Evolutionary conservation across 2,888 invertebrate species (phyloP).

Genomic region (Macrophya alboannulata): DNA sequence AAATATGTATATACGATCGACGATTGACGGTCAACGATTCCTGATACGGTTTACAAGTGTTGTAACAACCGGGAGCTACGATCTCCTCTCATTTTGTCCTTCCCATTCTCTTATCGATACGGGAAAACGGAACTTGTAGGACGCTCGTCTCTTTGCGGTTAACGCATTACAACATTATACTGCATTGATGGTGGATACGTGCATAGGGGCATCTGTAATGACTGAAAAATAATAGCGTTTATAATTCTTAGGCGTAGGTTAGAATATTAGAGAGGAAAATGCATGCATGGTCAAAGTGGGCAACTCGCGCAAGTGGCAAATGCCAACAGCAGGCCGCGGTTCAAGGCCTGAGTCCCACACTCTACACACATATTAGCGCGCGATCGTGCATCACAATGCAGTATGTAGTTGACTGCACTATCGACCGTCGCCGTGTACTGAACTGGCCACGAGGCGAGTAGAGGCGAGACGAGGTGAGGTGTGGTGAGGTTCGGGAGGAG

Average conservation of each 20-base stretch:
- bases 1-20: neutral
- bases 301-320: constrained; percentile 65
- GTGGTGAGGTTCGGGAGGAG: neutral
- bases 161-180: neutral
- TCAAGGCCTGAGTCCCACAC: constrained; percentile 68
- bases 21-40: constrained; percentile 33
- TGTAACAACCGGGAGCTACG: neutral
- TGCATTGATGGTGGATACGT: neutral
- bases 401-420: constrained; percentile 66
- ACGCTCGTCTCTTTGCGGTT: neutral
- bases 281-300: constrained; percentile 27
- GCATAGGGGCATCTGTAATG: no score
- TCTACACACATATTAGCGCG: neutral
- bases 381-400: constrained; percentile 48
- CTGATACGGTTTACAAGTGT: neutral
- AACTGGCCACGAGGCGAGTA: constrained; percentile 1
- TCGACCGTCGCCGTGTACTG: constrained; percentile 62
- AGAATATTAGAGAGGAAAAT: neutral
- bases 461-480: neutral
- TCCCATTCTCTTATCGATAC: neutral
- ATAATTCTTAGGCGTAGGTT: neutral
- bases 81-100: no score
- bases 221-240: neutral
- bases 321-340: constrained; percentile 72
- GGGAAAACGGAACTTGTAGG: constrained; percentile 29